Percentiles rank a stretch among this genome's conserved stretches.
Conservation (phyloP, 2,797 vertebrate genomes). For the Malacoraja senta region DNA sequence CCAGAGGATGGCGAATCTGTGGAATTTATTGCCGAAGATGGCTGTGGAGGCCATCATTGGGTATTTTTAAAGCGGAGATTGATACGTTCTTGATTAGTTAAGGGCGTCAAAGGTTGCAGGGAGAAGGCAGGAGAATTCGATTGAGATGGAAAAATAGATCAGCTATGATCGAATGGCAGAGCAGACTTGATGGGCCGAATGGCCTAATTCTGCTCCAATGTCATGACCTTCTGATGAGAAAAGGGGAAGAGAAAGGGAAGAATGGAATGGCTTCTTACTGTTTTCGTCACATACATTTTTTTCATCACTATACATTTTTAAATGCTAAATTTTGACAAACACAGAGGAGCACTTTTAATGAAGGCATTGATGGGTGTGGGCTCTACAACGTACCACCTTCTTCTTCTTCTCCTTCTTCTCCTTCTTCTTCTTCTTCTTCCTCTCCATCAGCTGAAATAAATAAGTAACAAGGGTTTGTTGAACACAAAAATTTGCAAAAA, state of each 20-base stretch:
- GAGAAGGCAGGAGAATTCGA: no score
- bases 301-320: background rate
- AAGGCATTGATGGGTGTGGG: background rate
- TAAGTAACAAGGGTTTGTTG: background rate
- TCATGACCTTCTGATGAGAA: background rate
- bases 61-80: no score
- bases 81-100: no score
- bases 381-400: background rate
- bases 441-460: conserved; percentile 26
- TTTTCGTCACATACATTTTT: background rate
- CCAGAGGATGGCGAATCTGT: no score
- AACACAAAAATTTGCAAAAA: background rate
- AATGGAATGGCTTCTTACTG: background rate
- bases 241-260: background rate
- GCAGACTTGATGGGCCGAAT: no score
- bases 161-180: no score
- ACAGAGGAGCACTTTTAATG: background rate
- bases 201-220: no score
- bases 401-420: background rate
- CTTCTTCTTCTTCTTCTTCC: background rate
- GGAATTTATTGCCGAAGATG: no score
- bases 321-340: background rate
- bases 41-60: no score
- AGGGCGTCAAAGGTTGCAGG: no score
- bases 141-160: no score